phyloP scores from a whole-genome alignment of 2,797 vertebrate genomes.

The Pachyuromys duprasi region DNA sequence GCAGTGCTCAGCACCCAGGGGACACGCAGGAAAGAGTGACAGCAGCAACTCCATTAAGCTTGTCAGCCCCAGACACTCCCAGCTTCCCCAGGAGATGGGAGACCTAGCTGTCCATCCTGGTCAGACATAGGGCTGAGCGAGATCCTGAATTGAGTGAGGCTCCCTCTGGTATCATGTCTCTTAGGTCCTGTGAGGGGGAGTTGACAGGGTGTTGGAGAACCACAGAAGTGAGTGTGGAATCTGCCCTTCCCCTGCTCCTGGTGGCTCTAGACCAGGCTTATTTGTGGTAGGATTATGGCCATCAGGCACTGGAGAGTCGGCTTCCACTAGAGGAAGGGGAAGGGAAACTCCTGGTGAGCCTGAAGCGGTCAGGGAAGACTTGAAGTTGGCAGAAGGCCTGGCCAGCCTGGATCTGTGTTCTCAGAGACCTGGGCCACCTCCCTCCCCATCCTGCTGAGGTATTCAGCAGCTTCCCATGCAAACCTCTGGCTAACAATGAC shows the following conservation, averaged over 20 bases:
- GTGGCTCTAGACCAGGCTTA: not conserved
- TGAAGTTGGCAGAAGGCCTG: not conserved
- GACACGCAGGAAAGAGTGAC: not conserved
- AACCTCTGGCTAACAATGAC: not conserved
- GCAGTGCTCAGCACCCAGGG: not conserved
- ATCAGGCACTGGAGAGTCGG: not conserved
- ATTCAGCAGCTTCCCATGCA: not conserved
- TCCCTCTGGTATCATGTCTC: not conserved
- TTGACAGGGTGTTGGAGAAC: not conserved
- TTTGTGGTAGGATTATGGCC: not conserved
- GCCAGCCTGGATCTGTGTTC: not conserved
- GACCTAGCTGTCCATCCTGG: not conserved
- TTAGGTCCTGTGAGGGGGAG: not conserved
- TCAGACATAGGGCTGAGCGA: not conserved
- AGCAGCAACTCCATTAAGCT: not conserved
- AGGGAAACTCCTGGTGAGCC: not conserved
- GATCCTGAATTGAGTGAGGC: rapidly evolving
- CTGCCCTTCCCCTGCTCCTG: not conserved
- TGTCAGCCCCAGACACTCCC: no score
- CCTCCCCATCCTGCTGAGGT: not conserved
- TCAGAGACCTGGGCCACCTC: not conserved
- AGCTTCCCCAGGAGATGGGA: not conserved
- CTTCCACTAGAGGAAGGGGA: not conserved
- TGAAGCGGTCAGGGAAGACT: no score
- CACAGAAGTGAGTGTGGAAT: no score